Percentiles rank a stretch among this genome's conserved stretches.
Conservation (phyloP, 2,113 vertebrate genomes). For the Tilapia sparmanii region DNA sequence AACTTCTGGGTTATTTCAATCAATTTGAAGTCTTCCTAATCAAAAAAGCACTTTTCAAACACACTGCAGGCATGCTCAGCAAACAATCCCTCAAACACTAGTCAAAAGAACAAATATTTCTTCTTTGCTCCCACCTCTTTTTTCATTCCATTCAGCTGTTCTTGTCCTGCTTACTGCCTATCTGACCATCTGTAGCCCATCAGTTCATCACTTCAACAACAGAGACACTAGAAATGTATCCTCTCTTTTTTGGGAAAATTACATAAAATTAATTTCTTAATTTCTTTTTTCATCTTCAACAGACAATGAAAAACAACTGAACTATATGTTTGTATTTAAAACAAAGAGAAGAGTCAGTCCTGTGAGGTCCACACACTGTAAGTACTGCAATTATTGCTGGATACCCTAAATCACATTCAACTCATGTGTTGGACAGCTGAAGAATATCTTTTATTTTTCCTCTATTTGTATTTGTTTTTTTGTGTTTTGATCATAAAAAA, state of each 20-base stretch:
- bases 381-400: not conserved
- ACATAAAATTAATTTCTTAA: not conserved
- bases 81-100: conserved; percentile 19
- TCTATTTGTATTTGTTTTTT: not conserved
- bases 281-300: not conserved
- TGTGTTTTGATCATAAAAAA: not conserved
- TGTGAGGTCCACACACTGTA: not conserved
- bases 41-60: not conserved
- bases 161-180: not conserved
- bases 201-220: not conserved
- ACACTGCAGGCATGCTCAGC: not conserved
- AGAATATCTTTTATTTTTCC: no score
- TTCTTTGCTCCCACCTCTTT: not conserved
- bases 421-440: not conserved
- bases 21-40: conserved; percentile 7
- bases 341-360: not conserved
- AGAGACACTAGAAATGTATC: not conserved
- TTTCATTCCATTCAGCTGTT: not conserved
- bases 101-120: not conserved
- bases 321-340: not conserved
- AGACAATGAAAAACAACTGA: not conserved
- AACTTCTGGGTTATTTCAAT: not conserved
- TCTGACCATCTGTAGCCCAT: not conserved
- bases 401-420: not conserved
- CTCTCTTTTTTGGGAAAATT: not conserved